Conservation (phyloP, 2,113 vertebrate genomes). For the Oreochromis spilurus region DNA sequence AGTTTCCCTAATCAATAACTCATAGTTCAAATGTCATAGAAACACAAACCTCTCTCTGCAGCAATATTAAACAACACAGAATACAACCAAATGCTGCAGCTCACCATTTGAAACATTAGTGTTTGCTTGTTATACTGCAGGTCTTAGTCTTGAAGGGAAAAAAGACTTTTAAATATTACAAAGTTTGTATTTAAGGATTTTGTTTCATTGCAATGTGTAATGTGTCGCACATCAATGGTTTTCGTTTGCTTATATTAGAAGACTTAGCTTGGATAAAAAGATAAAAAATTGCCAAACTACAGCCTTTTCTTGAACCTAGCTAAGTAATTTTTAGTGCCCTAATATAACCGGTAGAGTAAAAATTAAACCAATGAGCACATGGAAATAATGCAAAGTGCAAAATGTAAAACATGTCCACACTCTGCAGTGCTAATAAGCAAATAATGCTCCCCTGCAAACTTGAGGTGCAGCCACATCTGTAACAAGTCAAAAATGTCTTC, state of each 20-base stretch:
- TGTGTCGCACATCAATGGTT: not conserved
- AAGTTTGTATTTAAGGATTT: not conserved
- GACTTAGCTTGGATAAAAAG: not conserved
- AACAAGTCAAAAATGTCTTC: not conserved
- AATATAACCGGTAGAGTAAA: not conserved
- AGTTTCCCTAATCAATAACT: not conserved
- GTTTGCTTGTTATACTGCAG: not conserved
- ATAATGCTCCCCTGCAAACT: not conserved
- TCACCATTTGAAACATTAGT: not conserved
- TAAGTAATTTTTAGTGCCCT: not conserved
- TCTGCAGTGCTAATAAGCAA: not conserved
- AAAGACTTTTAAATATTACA: not conserved
- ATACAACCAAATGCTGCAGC: not conserved
- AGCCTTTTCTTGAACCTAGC: not conserved
- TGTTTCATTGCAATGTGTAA: not conserved
- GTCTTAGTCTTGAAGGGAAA: not conserved
- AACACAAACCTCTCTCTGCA: not conserved
- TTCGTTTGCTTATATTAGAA: not conserved
- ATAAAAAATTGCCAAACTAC: not conserved
- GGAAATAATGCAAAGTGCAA: not conserved
- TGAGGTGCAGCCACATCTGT: not conserved
- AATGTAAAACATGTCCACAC: not conserved
- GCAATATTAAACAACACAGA: not conserved
- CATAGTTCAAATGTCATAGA: not conserved
- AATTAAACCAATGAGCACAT: not conserved